Evolutionary conservation across 2,888 invertebrate genomes (phyloP).

Genomic region (Chaetoderma sp.): DNA sequence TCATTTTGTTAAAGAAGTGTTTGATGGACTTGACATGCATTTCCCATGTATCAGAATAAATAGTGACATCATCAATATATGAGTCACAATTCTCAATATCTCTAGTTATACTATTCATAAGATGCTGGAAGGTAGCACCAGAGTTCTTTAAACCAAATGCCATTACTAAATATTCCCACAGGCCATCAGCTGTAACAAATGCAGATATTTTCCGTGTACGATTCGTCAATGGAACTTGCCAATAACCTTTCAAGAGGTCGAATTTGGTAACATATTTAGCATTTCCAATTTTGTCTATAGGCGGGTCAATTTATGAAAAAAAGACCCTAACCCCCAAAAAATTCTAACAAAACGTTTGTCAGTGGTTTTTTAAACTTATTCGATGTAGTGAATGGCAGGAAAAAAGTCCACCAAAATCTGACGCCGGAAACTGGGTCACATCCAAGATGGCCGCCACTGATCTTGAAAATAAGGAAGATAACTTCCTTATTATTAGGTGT

Average conservation of each 20-base stretch:
- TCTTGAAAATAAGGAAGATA: too few relatives aligned
- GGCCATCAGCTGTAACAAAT: constrained; percentile 7
- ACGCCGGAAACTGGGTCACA: too few relatives aligned
- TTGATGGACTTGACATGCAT: constrained; percentile 17
- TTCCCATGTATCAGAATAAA: constrained; percentile 10
- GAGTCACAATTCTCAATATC: constrained; percentile 7
- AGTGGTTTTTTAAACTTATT: too few relatives aligned
- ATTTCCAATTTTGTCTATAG: background rate
- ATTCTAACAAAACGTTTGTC: too few relatives aligned
- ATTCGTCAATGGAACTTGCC: constrained; percentile 32
- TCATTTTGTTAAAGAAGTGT: constrained; percentile 7
- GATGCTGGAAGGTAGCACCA: constrained; percentile 34
- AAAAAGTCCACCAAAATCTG: too few relatives aligned
- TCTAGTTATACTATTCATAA: constrained; percentile 26
- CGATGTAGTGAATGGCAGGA: too few relatives aligned
- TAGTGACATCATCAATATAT: constrained; percentile 35
- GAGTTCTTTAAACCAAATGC: constrained; percentile 41
- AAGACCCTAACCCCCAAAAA: too few relatives aligned
- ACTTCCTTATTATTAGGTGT: too few relatives aligned
- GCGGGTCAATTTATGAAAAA: too few relatives aligned
- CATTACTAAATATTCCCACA: constrained; percentile 39
- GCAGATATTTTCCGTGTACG: constrained; percentile 40
- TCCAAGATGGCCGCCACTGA: too few relatives aligned
- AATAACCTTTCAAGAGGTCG: background rate
- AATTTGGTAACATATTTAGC: background rate